phyloP scores from a whole-genome alignment of 2,113 vertebrate species.

The Grammomys dolichurus region DNA sequence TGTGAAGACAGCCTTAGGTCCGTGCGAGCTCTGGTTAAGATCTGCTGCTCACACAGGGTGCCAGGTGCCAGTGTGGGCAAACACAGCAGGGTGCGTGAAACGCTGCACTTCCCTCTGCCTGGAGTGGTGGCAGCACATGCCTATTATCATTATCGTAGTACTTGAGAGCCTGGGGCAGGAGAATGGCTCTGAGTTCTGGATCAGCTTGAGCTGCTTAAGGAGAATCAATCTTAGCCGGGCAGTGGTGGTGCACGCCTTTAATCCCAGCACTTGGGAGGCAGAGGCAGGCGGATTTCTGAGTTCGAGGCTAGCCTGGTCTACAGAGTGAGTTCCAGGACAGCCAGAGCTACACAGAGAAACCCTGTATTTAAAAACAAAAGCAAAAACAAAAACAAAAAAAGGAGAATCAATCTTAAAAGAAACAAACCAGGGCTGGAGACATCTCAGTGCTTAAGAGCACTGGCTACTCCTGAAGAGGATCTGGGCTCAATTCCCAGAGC shows the following conservation, averaged over 20 bases:
- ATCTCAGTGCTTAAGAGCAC: no score
- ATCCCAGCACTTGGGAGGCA: no score
- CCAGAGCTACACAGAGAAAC: no score
- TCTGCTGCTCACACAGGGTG: neutral
- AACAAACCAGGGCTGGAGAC: neutral
- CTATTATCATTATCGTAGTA: neutral
- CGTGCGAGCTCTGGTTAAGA: neutral
- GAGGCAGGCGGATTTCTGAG: no score
- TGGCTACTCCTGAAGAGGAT: no score
- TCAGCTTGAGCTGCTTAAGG: neutral
- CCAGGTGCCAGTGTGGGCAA: neutral
- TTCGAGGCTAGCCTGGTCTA: no score
- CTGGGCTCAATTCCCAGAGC: no score
- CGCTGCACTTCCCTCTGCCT: neutral
- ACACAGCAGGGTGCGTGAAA: neutral
- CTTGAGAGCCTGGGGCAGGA: neutral
- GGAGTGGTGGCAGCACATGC: neutral
- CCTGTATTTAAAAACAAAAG: no score
- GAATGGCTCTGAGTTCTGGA: neutral
- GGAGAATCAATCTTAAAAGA: neutral
- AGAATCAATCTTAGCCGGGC: neutral
- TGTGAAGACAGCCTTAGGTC: neutral
- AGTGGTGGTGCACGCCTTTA: no score
- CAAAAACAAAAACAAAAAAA: no score
- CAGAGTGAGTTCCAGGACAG: no score